Percentiles rank a stretch among this genome's conserved stretches.
Evolutionary conservation across 1,140 invertebrate species (phyloP).

Genomic region (Anastrepha obliqua): DNA sequence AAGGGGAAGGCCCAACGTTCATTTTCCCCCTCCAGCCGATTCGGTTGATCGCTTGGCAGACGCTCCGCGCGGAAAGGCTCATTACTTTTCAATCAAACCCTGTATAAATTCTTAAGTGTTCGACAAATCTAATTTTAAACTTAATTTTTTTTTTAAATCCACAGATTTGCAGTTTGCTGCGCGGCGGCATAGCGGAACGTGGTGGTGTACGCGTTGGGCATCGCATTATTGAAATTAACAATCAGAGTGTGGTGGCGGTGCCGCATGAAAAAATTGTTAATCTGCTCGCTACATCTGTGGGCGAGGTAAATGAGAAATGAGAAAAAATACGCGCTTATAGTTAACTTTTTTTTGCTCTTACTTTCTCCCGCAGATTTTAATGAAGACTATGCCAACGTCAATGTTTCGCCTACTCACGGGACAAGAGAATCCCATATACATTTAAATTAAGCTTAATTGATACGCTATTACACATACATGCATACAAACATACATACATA

Average conservation of each 20-base stretch:
- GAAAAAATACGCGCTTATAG: not conserved
- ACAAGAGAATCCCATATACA: conserved; percentile 99
- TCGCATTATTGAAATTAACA: conserved; percentile 99
- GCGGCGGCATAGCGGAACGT: conserved; percentile 98
- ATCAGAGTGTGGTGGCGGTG: conserved; percentile 98
- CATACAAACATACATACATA: conserved; percentile 14
- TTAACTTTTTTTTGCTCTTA: not conserved
- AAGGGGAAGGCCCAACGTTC: too few species aligned
- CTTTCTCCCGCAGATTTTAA: conserved; percentile 89
- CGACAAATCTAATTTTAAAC: conserved; percentile 70
- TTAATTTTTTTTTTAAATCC: conserved; percentile 56
- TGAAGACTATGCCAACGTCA: conserved; percentile 99
- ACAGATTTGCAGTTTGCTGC: conserved; percentile 96
- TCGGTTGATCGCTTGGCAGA: too few species aligned
- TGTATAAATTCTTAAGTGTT: conserved; percentile 83
- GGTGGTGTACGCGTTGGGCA: conserved; percentile 99
- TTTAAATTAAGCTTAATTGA: conserved; percentile 78
- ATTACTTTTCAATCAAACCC: too few species aligned
- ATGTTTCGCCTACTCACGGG: conserved; percentile 99
- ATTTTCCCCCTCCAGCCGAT: conserved; percentile 77
- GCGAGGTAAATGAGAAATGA: conserved; percentile 84
- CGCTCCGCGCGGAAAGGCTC: too few species aligned
- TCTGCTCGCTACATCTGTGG: conserved; percentile 97
- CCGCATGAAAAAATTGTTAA: conserved; percentile 99
- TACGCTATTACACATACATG: not conserved